A percentile compares a stretch with the other conserved stretches of the same genome.
phyloP scores from a whole-genome alignment of 2,797 vertebrate species.

The Eospalax fontanierii region DNA sequence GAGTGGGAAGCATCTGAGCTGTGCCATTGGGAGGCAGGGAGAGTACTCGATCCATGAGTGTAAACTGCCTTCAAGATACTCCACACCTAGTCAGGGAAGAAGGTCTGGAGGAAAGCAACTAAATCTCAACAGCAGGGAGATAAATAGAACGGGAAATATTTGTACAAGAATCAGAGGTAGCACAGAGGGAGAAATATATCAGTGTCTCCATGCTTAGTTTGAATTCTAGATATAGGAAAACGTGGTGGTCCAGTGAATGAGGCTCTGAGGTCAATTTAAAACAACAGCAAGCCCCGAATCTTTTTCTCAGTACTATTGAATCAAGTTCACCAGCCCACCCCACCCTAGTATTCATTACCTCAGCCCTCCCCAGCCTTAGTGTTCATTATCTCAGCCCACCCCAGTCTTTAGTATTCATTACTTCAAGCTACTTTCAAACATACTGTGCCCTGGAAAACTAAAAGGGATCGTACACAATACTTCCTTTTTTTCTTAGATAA shows the following conservation, averaged over 20 bases:
- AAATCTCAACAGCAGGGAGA: not conserved
- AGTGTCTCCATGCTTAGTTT: not conserved
- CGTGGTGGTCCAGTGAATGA: not conserved
- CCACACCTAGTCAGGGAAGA: not conserved
- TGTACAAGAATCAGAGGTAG: not conserved
- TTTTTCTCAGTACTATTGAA: slow-evolving; percentile 37
- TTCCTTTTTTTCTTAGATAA: slow-evolving; percentile 48
- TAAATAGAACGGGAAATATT: not conserved
- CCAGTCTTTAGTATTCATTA: not conserved
- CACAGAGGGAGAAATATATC: no score
- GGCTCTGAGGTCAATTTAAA: slow-evolving; percentile 34
- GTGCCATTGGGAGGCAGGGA: not conserved
- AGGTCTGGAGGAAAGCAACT: not conserved
- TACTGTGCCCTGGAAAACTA: not conserved
- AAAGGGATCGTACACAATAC: not conserved
- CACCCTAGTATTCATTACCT: not conserved
- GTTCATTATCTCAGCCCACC: no score
- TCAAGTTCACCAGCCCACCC: not conserved
- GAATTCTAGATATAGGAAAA: slow-evolving; percentile 51
- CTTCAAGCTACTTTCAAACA: slow-evolving; percentile 16
- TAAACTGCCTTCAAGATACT: not conserved
- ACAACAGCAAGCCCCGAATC: not conserved
- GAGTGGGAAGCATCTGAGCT: not conserved
- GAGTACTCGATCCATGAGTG: not conserved
- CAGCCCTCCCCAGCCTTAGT: no score